phyloP scores from a whole-genome alignment of 2,888 invertebrate species.

The Erebia ligea region DNA sequence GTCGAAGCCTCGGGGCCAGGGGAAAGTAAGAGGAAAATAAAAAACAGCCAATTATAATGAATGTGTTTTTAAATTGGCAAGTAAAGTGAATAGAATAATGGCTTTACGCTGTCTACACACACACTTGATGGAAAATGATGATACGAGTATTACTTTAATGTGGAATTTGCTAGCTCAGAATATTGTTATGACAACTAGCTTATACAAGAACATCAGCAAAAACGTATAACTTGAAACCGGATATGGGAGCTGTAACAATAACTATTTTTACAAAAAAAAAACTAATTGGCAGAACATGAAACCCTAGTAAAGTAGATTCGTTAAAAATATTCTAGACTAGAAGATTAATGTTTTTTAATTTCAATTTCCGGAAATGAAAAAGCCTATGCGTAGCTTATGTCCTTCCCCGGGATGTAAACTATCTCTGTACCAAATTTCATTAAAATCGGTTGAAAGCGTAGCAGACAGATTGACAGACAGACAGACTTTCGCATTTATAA shows the following conservation, averaged over 20 bases:
- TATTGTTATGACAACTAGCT: not conserved
- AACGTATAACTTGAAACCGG: not conserved
- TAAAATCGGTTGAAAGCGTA: too few relatives aligned
- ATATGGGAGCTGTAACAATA: not conserved
- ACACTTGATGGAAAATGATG: not conserved
- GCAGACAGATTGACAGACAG: too few relatives aligned
- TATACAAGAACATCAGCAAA: not conserved
- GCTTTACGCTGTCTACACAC: constrained; percentile 14
- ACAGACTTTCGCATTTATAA: too few relatives aligned
- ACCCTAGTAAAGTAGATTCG: too few relatives aligned
- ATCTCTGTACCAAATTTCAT: too few relatives aligned
- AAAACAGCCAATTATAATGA: not conserved
- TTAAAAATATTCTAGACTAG: too few relatives aligned
- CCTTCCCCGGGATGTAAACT: too few relatives aligned
- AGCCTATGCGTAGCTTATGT: too few relatives aligned
- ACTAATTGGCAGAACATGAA: too few relatives aligned
- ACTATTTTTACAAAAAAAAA: too few relatives aligned
- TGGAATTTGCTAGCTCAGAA: not conserved
- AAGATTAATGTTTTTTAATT: too few relatives aligned
- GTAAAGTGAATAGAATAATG: constrained; percentile 5
- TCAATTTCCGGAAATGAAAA: too few relatives aligned
- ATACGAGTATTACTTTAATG: not conserved
- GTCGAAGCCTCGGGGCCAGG: not conserved
- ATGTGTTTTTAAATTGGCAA: constrained; percentile 2
- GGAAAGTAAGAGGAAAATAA: constrained; percentile 5